These are phyloP conservation scores for Drosophila chauvacae DNA, from an alignment of 1,140 invertebrate genomes.

Conservation along the genomic window DNA sequence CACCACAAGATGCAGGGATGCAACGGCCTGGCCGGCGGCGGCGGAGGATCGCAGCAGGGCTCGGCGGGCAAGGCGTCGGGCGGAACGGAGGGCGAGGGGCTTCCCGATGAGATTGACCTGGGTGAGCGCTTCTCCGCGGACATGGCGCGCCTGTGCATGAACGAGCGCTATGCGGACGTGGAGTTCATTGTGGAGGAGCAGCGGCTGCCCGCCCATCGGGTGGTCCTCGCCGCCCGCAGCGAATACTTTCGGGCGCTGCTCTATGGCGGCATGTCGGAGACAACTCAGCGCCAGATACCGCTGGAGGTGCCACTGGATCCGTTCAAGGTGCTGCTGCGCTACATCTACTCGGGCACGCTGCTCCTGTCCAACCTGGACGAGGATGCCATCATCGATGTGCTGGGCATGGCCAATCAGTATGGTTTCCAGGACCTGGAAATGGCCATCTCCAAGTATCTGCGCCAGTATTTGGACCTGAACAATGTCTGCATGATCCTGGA, in stretches of 20 bases:
- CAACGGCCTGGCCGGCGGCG: slow-evolving; percentile 26
- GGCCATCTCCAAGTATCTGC: slow-evolving; percentile 96
- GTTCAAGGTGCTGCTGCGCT: slow-evolving; percentile 95
- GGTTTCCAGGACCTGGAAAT: slow-evolving; percentile 96
- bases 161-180: slow-evolving; percentile 96
- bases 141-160: slow-evolving; percentile 92
- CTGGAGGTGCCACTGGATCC: slow-evolving; percentile 93
- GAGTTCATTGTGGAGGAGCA: slow-evolving; percentile 94
- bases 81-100: slow-evolving; percentile 37
- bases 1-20: slow-evolving; percentile 71
- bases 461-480: slow-evolving; percentile 92
- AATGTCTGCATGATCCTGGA: slow-evolving; percentile 98
- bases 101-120: slow-evolving; percentile 62
- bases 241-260: slow-evolving; percentile 97
- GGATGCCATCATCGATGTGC: slow-evolving; percentile 93
- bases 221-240: slow-evolving; percentile 94
- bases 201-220: slow-evolving; percentile 93
- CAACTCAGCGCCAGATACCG: slow-evolving; percentile 92
- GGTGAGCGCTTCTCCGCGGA: slow-evolving; percentile 80
- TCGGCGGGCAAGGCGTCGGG: slow-evolving; percentile 24
- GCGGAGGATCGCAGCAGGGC: slow-evolving; percentile 6
- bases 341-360: slow-evolving; percentile 97
- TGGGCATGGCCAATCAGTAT: slow-evolving; percentile 97
- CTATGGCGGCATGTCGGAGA: slow-evolving; percentile 96
- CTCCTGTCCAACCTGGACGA: slow-evolving; percentile 93